phyloP scores from a whole-genome alignment of 2,113 vertebrate species.

The Brachyhypopomus gauderio region DNA sequence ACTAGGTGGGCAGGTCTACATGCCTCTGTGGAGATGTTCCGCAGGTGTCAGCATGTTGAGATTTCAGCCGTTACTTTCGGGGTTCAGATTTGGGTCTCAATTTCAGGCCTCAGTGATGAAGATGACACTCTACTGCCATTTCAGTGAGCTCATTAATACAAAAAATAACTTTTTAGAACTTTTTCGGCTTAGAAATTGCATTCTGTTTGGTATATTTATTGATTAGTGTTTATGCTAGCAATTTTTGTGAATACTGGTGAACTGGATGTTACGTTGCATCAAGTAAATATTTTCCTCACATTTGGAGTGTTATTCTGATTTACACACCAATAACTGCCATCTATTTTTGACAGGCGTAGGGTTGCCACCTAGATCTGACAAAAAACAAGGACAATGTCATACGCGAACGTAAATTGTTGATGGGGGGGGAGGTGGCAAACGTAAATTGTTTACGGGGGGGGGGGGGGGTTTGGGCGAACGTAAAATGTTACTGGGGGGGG shows the following conservation, averaged over 20 bases:
- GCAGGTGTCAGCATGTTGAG: slow-evolving; percentile 29
- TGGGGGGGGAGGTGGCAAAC: too few species aligned
- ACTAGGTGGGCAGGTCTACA: slow-evolving; percentile 7
- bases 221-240: background rate
- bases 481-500: too few species aligned
- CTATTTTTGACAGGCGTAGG: background rate
- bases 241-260: background rate
- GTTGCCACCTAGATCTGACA: too few species aligned
- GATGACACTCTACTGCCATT: slow-evolving; percentile 19
- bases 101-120: background rate
- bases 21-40: slow-evolving; percentile 25
- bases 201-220: background rate
- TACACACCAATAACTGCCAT: background rate
- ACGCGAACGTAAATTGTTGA: too few species aligned
- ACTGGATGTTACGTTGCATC: background rate
- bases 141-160: background rate
- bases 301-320: background rate
- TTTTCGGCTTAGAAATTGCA: background rate
- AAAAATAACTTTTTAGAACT: too few species aligned
- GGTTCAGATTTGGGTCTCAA: too few species aligned
- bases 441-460: too few species aligned
- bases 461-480: too few species aligned
- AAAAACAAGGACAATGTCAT: too few species aligned
- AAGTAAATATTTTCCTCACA: background rate
- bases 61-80: background rate